Evolutionary conservation across 2,888 invertebrate species (phyloP), one percentile per base, ranked within the genome.

Genomic region (Drosophila macrospina): DNA sequence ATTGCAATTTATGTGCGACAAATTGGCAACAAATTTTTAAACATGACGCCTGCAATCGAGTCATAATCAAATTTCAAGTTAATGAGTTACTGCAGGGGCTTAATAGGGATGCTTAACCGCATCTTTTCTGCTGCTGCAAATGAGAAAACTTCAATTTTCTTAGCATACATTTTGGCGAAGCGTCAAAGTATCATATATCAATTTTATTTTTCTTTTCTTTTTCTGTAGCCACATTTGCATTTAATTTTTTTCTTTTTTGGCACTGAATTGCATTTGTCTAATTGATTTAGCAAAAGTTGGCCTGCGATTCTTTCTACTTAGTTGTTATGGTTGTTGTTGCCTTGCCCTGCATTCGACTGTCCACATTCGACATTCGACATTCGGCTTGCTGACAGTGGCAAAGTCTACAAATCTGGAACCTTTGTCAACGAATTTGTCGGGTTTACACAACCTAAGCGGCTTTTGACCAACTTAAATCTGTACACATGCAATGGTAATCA

Each of bases 1-100:
- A 88, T 84, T 86, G 87, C 81, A 88, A 85, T 86, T 87, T 88
- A 74, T 81, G 57, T 61, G 68, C 71, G 57, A 62, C 87, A 84
- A 86, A 84, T 84, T 88, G 87, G 74, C 63, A 74, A 70, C 60
- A 36, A 52, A 66, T 64, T 61, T 57, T 52, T 59, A 24, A 44
- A 36, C 51, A 62, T 48, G 48, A 2, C 30, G 50, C 32, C 54
- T 54, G 57, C 67, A 71, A 76, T 71, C 69, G 50, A 74, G 56
- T 70, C 59, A 62, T 55, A 76, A 80, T 64, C 60, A 84, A 88
- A 84, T 84, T 86, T 76, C 57, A 69, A 78, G 62, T 78, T 85
- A 89, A 84, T 89, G 78, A 81, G 72, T 68, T 56, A 44, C 15
- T 47, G 32, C 16, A 20, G 34, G 68, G 36, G 15, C 1, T 24